phyloP scores from a whole-genome alignment of 2,113 vertebrate genomes.

The Boulengeromyrus knoepffleri region DNA sequence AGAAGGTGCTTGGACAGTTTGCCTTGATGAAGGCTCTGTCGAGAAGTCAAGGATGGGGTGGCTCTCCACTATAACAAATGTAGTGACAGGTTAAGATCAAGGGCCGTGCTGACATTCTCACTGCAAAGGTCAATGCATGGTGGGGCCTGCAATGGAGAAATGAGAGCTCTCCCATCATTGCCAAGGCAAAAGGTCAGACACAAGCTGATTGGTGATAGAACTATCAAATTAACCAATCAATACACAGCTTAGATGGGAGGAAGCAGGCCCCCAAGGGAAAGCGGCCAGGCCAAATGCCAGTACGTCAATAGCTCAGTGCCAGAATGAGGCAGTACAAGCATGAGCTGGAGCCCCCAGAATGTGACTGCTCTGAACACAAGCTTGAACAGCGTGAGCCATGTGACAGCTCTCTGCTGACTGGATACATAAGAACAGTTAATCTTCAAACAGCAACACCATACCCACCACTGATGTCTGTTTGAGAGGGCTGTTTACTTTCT shows the following conservation, averaged over 20 bases:
- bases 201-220: constrained; percentile 98
- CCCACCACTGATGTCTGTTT: not conserved
- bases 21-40: constrained; percentile 16
- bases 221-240: constrained; percentile 98
- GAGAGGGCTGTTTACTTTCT: not conserved
- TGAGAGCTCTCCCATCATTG: constrained; percentile 85
- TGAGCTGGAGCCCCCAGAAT: not conserved
- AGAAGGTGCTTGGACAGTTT: not conserved
- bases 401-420: not conserved
- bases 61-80: constrained; percentile 76
- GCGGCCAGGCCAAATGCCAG: constrained; percentile 79
- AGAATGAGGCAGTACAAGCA: constrained; percentile 61
- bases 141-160: constrained; percentile 80
- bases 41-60: constrained; percentile 70
- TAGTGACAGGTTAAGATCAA: constrained; percentile 85
- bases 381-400: not conserved
- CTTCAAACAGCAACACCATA: not conserved
- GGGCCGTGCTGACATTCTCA: constrained; percentile 89
- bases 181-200: constrained; percentile 97
- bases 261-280: constrained; percentile 69
- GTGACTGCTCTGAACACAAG: not conserved
- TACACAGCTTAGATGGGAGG: constrained; percentile 76
- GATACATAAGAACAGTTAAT: not conserved
- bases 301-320: constrained; percentile 76
- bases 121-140: constrained; percentile 88